Conservation (phyloP, 1,140 invertebrate genomes). For the Dryas iulia region DNA sequence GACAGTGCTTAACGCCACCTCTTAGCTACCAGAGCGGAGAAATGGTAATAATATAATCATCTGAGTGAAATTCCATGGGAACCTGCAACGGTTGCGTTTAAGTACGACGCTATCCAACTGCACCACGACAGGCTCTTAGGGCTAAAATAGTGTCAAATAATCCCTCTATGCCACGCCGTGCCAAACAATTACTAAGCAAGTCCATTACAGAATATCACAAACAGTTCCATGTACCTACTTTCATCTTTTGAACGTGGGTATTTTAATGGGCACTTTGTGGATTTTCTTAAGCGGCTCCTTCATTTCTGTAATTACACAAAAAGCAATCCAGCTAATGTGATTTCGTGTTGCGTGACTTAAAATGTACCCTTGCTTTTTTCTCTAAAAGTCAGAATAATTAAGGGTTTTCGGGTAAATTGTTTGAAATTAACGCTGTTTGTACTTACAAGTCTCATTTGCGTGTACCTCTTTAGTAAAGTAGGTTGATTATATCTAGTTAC, state of each 20-base stretch:
- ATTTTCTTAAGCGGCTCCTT: background rate
- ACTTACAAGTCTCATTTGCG: conserved; percentile 17
- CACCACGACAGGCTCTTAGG: no score
- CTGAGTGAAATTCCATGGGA: no score
- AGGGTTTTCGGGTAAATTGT: conserved; percentile 11
- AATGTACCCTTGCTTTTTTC: background rate
- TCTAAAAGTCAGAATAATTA: conserved; percentile 4
- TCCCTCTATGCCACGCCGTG: no score
- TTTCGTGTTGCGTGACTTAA: conserved; percentile 1
- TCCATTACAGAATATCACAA: background rate
- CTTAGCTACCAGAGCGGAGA: no score
- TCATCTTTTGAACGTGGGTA: background rate
- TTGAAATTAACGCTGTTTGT: background rate
- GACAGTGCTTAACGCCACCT: no score
- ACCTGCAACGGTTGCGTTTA: no score
- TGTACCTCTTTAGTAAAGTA: background rate
- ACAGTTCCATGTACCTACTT: background rate
- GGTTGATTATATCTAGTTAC: background rate
- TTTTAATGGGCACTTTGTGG: background rate
- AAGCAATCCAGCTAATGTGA: conserved; percentile 1
- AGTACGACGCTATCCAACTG: no score
- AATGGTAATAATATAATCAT: no score
- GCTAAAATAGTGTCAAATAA: no score
- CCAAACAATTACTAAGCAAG: background rate
- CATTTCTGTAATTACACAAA: background rate